Base-by-base conservation (phyloP, 2,888 invertebrate species). In the Hedychridium roseum region DNA sequence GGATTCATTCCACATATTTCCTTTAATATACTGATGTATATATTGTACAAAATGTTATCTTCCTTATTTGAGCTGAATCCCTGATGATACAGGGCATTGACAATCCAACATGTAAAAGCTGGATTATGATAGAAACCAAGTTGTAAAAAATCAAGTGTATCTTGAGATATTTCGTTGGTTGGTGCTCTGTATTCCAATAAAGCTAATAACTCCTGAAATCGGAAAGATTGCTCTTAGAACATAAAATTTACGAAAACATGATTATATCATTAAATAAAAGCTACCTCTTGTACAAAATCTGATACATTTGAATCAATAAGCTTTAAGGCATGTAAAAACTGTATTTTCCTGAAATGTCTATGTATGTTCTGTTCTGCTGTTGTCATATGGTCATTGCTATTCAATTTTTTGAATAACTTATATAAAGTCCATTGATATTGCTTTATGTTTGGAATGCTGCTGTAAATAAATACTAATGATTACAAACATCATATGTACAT, bases 41-140 rank as follows among this genome's bases (percentile, higher is more conserved):
- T 45, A 49, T 74, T 63, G 58, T 73, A 71, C 5, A 78, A 48
- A 28, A 48, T 44, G 5, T 23, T 50, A 50, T 68, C 64, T 14
- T 66, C 57, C 21, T 58, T 37, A 18, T 50, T 32, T 27, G 64
- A 68, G 30, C 32, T 43, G 1, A 57, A 37, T 6, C 67, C 67
- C 66, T 65, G 31, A 26, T 38, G 31, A 35, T 18, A 66, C 26
- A 61, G 41, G 18, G 68, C 55, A 39, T 74, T 71, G 7, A 76
- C 58, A 17, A 76, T 59, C 67, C 71, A 71, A 43, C 70, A 72
- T 23, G 64, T 46, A 16, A 71, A 38, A 3, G 51, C 78, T 31
- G 84, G 83, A 66, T 82, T 81, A 23, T 58, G 69, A 59, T 73
- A 75, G 45, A 85, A 66, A 71, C 82, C 83, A 20, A 59, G 54